A percentile compares a stretch with the other conserved stretches of the same genome.
phyloP scores from a whole-genome alignment of 2,113 vertebrate species.

The Casuarius casuarius region DNA sequence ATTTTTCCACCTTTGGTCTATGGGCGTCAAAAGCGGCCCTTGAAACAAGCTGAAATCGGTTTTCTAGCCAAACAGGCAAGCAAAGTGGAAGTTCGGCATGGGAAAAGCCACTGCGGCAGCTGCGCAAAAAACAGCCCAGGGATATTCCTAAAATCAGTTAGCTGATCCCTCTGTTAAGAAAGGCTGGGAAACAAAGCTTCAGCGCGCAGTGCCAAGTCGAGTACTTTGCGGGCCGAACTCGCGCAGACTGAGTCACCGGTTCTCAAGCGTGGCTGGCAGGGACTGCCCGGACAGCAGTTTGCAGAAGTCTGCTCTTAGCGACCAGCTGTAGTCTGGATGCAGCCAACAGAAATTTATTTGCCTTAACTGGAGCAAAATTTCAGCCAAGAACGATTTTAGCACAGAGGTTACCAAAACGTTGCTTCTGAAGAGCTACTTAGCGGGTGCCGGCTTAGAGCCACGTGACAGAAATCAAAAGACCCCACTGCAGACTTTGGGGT shows the following conservation, averaged over 20 bases:
- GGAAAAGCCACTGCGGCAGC: neutral
- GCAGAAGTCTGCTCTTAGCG: neutral
- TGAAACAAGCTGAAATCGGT: neutral
- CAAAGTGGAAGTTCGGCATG: neutral
- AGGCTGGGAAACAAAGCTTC: neutral
- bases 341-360: neutral
- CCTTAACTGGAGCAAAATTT: neutral
- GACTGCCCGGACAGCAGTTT: neutral
- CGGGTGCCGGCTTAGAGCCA: neutral
- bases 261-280: neutral
- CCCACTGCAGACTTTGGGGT: neutral
- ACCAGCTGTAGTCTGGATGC: neutral
- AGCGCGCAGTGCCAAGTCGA: rapidly evolving
- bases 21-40: rapidly evolving
- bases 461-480: too few relatives aligned
- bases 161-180: rapidly evolving
- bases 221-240: neutral
- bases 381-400: neutral
- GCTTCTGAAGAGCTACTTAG: neutral
- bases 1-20: neutral
- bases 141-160: neutral
- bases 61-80: neutral
- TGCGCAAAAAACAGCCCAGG: neutral
- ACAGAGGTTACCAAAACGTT: neutral
- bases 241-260: neutral